Conservation (phyloP, 2,888 invertebrate species). For the Rhimphoctona megacephalus region DNA sequence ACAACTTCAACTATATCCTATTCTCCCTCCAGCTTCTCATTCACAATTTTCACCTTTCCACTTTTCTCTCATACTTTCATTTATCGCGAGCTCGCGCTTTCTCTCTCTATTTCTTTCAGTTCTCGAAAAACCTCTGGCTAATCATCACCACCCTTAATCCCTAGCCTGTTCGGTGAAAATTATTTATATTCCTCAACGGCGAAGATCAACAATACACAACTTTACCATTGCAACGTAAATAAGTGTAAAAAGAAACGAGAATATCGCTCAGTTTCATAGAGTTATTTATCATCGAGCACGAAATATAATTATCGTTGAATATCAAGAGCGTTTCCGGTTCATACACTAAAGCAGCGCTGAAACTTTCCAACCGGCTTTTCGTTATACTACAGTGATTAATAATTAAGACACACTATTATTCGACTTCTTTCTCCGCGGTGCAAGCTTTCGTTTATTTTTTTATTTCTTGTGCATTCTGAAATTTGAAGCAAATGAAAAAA, state of each 20-base stretch:
- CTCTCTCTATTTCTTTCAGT: conserved; percentile 28
- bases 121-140: conserved; percentile 3
- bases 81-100: conserved; percentile 17
- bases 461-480: background rate
- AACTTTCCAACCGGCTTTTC: background rate
- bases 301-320: background rate
- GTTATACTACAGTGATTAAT: background rate
- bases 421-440: background rate
- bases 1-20: conserved; percentile 23
- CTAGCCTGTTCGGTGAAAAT: background rate
- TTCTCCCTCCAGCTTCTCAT: conserved; percentile 37
- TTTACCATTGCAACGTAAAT: background rate
- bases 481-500: background rate
- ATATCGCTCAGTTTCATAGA: background rate
- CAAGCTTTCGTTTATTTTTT: background rate
- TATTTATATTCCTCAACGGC: conserved; percentile 11
- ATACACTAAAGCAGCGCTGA: background rate
- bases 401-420: background rate
- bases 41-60: conserved; percentile 18
- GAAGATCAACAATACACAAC: background rate
- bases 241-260: background rate
- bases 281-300: conserved; percentile 4
- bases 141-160: conserved; percentile 17
- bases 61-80: conserved; percentile 43
- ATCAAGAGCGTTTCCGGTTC: background rate